Percentiles rank a stretch among this genome's conserved stretches.
Evolutionary conservation across 2,888 invertebrate genomes (phyloP).

Genomic region (Aleiodes alternator): DNA sequence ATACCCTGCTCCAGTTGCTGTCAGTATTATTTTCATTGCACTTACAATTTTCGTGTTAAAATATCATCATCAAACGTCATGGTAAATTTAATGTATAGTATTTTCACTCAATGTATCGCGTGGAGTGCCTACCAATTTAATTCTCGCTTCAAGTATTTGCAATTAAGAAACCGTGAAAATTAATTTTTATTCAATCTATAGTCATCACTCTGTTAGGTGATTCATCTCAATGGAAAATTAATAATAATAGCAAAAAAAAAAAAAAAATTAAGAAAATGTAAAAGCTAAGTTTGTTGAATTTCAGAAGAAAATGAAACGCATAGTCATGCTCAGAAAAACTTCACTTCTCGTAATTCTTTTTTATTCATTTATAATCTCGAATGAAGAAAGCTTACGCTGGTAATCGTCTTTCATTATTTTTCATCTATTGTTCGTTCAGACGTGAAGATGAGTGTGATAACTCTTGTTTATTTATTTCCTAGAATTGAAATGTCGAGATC

Average conservation of each 20-base stretch:
- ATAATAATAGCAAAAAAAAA: background rate
- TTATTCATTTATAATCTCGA: too few species aligned
- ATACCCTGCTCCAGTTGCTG: too few species aligned
- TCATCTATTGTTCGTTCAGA: too few species aligned
- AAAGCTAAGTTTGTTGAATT: background rate
- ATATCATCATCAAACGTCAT: slow-evolving; percentile 8
- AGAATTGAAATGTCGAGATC: background rate
- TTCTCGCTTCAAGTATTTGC: slow-evolving; percentile 21
- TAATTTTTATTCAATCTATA: slow-evolving; percentile 40
- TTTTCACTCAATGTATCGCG: slow-evolving; percentile 22
- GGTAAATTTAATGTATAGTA: slow-evolving; percentile 12
- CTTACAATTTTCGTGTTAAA: background rate
- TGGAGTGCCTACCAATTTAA: background rate
- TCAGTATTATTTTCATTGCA: too few species aligned
- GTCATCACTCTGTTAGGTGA: slow-evolving; percentile 4
- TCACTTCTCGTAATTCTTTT: too few species aligned
- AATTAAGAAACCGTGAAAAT: slow-evolving; percentile 43
- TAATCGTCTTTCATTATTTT: too few species aligned
- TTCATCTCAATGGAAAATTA: slow-evolving; percentile 2
- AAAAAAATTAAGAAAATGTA: background rate
- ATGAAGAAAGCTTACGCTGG: too few species aligned
- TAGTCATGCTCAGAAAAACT: too few species aligned
- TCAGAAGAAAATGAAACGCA: background rate
- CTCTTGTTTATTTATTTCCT: too few species aligned
- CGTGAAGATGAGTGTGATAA: too few species aligned